Base-by-base conservation (phyloP, 2,888 invertebrate genomes). In the Rutpela maculata region DNA sequence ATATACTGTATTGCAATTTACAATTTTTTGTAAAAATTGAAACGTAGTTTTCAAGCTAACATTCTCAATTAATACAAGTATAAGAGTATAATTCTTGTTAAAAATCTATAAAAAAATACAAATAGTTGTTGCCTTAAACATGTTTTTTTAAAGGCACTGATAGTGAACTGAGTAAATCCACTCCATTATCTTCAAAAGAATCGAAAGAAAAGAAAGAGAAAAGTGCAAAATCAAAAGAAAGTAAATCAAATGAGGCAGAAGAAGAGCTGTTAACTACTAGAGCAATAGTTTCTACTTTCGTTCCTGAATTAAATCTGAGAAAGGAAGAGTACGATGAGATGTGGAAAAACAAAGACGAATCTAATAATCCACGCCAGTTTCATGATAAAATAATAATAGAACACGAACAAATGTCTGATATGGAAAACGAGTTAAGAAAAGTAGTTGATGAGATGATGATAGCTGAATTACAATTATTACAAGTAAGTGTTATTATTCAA, bases 301-400 rank as follows among this genome's bases (percentile, higher is more conserved):
- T 96, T 12, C 92, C 94, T 9, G 94, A 95, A 80, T 91, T 97
- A 72, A 92, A 94, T 18, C 91, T 92, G 35, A 93, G 93, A 57
- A 95, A 95, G 89, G 93, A 95, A 86, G 96, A 95, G 84, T 95
- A 94, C 86, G 94, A 95, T 87, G 97, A 95, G 78, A 92, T 95
- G 26, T 98, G 98, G 98, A 94, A 93, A 84, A 93, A 93, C 73
- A 95, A 94, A 87, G 95, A 96, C 83, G 97, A 97, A 86, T 90
- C 91, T 0, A 90, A 91, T 1, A 96, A 97, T 89, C 92, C 93
- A 0, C 91, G 93, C 68, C 97, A 98, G 88, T 92, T 92, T 26
- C 94, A 95, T 84, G 96, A 97, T 86, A 92, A 92, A 72, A 95
- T 96, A 77, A 95, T 98, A 91, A 95, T 98, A 83, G 94, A 95